Evolutionary conservation across 1,140 invertebrate genomes (phyloP), one percentile per base, ranked within the genome.

Genomic region (Conus betulinus): DNA sequence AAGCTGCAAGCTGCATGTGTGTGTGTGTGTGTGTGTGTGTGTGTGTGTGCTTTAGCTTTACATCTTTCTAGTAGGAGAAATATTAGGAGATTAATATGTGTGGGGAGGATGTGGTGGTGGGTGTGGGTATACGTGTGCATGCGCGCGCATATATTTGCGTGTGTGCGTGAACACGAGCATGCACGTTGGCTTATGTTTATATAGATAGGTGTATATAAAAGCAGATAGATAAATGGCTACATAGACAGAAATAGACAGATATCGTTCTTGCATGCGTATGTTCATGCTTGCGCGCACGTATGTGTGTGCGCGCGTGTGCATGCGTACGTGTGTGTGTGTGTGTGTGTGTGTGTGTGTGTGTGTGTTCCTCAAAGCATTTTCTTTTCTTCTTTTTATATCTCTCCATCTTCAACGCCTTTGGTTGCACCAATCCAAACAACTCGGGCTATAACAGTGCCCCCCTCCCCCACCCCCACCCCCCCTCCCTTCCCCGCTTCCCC

Each of bases 11-110:
- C 5, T 76, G 11, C 23, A 20, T 76, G 74, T 23, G 23, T 76
- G 74, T 76, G 74, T 76, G 74, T 76, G 74, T 76, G 74, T 76
- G 74, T 76, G 74, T 76, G 74, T 76, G 74, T 76, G 74, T 60
- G 57, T 60, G 57, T 60, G 57, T 11, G 57, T 60, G 57, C 39
- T 39, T 39, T 39, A 39, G 39, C 39, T 39, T 39, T 39, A 39
- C 39, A 39, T 39, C 39, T 39, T 39, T 39, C 39, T 3, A 39
- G 39, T 39, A 39, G 39, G 39, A 39, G 39, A 39, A 39, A 39
- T 39, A 39, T 39, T 0, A 39, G 39, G 3, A 39, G 39, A 39
- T 39, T 39, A 39, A 39, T 60, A 4, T 60, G 57, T 60, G 57
- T 60, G 57, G 1, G 57, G 1, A 4, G 8, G 57, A 39, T 15